phyloP scores from a whole-genome alignment of 1,140 invertebrate genomes.

The Heliconius hermathena region DNA sequence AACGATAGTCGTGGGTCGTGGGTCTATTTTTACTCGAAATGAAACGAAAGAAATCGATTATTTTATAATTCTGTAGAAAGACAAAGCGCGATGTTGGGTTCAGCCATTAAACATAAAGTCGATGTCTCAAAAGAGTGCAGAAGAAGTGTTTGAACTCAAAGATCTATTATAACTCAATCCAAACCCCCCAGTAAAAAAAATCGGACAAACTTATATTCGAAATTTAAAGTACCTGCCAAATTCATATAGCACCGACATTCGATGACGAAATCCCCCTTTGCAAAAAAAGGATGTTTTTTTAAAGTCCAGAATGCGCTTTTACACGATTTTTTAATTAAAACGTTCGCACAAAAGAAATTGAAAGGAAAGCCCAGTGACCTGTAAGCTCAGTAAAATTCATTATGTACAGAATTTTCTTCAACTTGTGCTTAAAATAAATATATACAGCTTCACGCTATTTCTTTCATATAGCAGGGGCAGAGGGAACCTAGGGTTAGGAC shows the following conservation, averaged over 20 bases:
- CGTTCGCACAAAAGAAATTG: constrained; percentile 35
- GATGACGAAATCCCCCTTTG: neutral
- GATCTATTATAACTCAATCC: too few species aligned
- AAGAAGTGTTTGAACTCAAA: too few species aligned
- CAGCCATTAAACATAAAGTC: too few species aligned
- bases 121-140: too few species aligned
- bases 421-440: neutral
- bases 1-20: too few species aligned
- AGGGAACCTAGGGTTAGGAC: too few species aligned
- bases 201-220: too few species aligned
- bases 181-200: too few species aligned
- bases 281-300: neutral
- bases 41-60: too few species aligned
- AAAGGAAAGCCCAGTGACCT: constrained; percentile 37
- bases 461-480: neutral
- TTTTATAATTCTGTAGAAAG: too few species aligned
- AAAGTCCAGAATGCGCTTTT: constrained; percentile 40
- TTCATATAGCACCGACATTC: neutral
- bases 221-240: neutral
- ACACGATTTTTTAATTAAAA: constrained; percentile 37
- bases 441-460: neutral
- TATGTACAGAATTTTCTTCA: constrained; percentile 13
- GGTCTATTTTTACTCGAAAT: too few species aligned
- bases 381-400: constrained; percentile 24
- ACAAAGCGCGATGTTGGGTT: too few species aligned